Conservation (phyloP, 2,797 vertebrate genomes). For the Hippopotamyrus pictus region DNA sequence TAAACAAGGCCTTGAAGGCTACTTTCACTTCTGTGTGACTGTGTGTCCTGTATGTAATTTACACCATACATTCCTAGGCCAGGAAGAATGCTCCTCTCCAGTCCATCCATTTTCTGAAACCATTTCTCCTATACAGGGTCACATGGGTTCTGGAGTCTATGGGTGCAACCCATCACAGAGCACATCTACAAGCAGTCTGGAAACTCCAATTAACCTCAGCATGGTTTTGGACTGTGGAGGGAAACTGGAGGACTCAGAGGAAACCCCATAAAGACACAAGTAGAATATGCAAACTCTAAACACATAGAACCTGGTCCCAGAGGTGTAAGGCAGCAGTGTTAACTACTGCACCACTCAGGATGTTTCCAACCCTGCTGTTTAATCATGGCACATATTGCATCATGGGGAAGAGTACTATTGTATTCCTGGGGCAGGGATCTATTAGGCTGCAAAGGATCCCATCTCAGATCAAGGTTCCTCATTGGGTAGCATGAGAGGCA, state of each 20-base stretch:
- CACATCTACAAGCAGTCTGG: not conserved
- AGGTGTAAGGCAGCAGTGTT: not conserved
- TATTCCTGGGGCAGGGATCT: not conserved
- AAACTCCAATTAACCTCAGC: not conserved
- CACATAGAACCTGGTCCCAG: not conserved
- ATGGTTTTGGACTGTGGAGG: not conserved
- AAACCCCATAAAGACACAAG: not conserved
- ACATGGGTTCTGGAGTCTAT: not conserved
- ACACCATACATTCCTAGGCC: not conserved
- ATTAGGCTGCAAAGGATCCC: not conserved
- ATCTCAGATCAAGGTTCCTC: not conserved
- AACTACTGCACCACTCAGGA: not conserved
- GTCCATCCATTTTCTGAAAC: not conserved
- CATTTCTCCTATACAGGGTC: not conserved
- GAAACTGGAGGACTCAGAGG: not conserved
- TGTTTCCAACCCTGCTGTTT: not conserved
- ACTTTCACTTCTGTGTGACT: not conserved
- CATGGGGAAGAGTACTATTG: not conserved
- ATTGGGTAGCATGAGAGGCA: not conserved
- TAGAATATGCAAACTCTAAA: not conserved
- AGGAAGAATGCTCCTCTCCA: not conserved
- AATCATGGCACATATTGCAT: not conserved
- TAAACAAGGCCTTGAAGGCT: not conserved
- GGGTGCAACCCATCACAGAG: not conserved
- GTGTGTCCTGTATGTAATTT: not conserved